Conservation (phyloP, 2,113 vertebrate species). For the Alectura lathami region DNA sequence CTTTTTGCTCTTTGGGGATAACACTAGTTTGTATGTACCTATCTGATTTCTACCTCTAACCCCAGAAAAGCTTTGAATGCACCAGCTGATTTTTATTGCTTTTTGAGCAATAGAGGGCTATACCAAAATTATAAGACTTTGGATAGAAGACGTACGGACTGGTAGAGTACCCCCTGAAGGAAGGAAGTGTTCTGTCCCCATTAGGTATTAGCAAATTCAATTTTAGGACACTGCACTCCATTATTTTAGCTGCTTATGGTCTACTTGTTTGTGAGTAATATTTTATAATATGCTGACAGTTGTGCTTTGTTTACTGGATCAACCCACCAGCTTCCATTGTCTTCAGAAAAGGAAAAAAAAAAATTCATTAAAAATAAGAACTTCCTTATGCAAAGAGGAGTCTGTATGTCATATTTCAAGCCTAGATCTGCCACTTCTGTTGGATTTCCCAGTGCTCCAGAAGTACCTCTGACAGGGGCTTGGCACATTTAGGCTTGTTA, state of each 20-base stretch:
- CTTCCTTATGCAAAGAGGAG: constrained; percentile 36
- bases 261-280: constrained; percentile 18
- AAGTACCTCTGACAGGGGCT: constrained; percentile 11
- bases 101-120: not conserved
- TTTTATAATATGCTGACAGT: constrained; percentile 45
- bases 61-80: not conserved
- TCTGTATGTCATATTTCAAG: not conserved
- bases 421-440: constrained; percentile 25
- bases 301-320: constrained; percentile 49
- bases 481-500: constrained; percentile 23
- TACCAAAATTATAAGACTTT: not conserved
- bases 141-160: not conserved
- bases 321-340: constrained; percentile 38
- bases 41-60: not conserved
- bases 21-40: not conserved
- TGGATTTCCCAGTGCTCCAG: constrained; percentile 23
- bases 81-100: fast-evolving
- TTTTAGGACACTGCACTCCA: not conserved
- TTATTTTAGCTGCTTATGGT: constrained; percentile 15
- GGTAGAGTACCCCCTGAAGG: not conserved
- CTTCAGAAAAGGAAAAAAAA: constrained; percentile 28
- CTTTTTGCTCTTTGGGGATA: not conserved
- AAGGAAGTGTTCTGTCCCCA: not conserved
- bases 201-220: not conserved
- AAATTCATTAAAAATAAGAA: constrained; percentile 30